Evolutionary conservation across 1,140 invertebrate genomes (phyloP).

Genomic region (Ericerus pela): DNA sequence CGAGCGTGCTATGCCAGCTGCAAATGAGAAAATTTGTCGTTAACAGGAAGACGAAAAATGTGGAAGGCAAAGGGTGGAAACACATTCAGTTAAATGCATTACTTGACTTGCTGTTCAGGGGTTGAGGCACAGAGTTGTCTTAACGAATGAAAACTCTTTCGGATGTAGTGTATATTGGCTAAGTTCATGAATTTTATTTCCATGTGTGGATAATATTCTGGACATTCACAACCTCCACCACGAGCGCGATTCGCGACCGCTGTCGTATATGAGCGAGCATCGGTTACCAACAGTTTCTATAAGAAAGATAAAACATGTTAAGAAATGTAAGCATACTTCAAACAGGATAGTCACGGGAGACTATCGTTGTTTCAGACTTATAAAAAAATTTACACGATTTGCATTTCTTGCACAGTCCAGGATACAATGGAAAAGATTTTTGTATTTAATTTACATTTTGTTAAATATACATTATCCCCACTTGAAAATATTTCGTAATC

Average conservation of each 20-base stretch:
- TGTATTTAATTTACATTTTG: too few relatives aligned
- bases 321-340: too few relatives aligned
- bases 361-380: too few relatives aligned
- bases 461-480: too few relatives aligned
- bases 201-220: constrained; percentile 84
- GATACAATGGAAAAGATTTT: too few relatives aligned
- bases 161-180: constrained; percentile 89
- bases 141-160: constrained; percentile 68
- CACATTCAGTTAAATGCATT: background rate
- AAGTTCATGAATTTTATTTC: constrained; percentile 95
- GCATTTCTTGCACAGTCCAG: too few relatives aligned
- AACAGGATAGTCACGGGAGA: too few relatives aligned
- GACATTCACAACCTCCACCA: constrained; percentile 89
- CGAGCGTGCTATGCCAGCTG: constrained; percentile 76
- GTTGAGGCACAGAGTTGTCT: constrained; percentile 57
- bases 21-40: constrained; percentile 23
- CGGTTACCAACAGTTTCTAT: constrained; percentile 83
- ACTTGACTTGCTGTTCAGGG: constrained; percentile 55
- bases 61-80: too few relatives aligned
- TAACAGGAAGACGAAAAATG: too few relatives aligned
- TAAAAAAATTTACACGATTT: too few relatives aligned
- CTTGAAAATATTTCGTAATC: too few relatives aligned
- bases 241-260: constrained; percentile 89
- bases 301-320: too few relatives aligned
- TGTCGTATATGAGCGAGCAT: constrained; percentile 86